Base-by-base conservation (phyloP, 2,113 vertebrate genomes). In the Catharus bicknelli region DNA sequence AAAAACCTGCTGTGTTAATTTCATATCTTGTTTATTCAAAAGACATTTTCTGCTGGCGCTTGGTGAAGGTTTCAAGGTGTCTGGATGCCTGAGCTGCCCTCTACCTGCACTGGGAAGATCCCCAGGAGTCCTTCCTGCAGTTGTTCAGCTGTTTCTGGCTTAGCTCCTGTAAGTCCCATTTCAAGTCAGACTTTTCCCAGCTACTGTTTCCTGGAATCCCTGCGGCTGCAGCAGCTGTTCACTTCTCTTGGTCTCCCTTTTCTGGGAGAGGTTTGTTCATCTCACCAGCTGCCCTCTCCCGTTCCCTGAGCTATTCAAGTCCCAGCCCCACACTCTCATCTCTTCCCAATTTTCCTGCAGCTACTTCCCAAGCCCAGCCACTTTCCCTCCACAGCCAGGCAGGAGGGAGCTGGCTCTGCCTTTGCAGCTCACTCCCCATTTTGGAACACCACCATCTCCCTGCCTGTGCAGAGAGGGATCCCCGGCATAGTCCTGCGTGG, bases 131-230 rank as follows among this genome's bases (percentile, higher is more conserved):
- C 42, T 84, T 72, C 80, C 68, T 17, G 30, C 84, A 58, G 47
- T 6, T 40, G 76, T 70, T 94, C 89, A 76, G 70, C 78, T 93
- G 84, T 25, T 92, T 55, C 70, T 80, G 86, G 32, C 51, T 92
- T 87, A 92, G 83, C 86, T 95, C 77, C 80, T 63, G 29, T 50
- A 90, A n/a, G 77, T 86, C 83, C 50, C 5, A 1, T 86, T 94
- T 94, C 96, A 83, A 90, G 85, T 59, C 51, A n/a, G 16, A 26
- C 57, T 89, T 94, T 96, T 94, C 96, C 93, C 94, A 95, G 93
- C 91, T 96, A 92, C 93, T 91, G 87, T 91, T 95, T 79, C 83
- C 81, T 2, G 42, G 92, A 70, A 63, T 95, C 89, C 89, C 93
- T 51, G 78, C 0, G 4, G 86, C 74, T 83, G 61, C 86, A 85